Base-by-base conservation (phyloP, 2,888 invertebrate genomes). In the Melanchra persicariae region DNA sequence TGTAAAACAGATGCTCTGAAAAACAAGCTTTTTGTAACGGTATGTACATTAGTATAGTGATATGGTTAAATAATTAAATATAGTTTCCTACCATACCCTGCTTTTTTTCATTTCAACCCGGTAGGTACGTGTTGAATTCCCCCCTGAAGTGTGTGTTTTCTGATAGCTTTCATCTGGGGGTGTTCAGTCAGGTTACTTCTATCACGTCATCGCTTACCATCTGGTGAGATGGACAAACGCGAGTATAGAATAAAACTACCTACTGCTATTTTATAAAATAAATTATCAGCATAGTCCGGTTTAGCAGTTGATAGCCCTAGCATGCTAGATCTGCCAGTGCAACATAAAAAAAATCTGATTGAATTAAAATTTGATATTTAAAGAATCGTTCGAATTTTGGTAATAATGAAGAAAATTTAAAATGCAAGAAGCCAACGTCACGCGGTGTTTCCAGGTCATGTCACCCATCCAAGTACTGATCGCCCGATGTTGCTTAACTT, bases 401-500 rank as follows among this genome's bases (percentile, higher is more conserved):
- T 15, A 40, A 15, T 15, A 17, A n/a, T n/a, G n/a, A n/a, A n/a
- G n/a, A n/a, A n/a, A n/a, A 2, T 15, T 19, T 7, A 17, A 22
- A 45, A 37, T 37, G 3, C 49, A 70, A 60, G 72, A 81, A 86
- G 87, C 34, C 71, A 85, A 81, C 76, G 70, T 79, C 83, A 82
- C 89, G 90, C 83, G 89, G 91, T 92, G 89, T 92, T 91, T 91
- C 91, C 91, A 91, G 89, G 91, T 91, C n/a, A n/a, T 91, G 93
- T 93, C 93, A 92, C 92, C 92, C 92, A 92, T 91, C 92, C 91
- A 93, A 92, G 92, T 94, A 94, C 93, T 94, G 92, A 94, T 91
- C 93, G 94, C 93, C 94, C 93, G 91, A 93, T 91, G 93, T 92
- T 93, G 94, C 92, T 93, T 94, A 91, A 93, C 93, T 93, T 93